Base-by-base conservation (phyloP, 2,888 invertebrate genomes). In the Synanthedon tipuliformis region DNA sequence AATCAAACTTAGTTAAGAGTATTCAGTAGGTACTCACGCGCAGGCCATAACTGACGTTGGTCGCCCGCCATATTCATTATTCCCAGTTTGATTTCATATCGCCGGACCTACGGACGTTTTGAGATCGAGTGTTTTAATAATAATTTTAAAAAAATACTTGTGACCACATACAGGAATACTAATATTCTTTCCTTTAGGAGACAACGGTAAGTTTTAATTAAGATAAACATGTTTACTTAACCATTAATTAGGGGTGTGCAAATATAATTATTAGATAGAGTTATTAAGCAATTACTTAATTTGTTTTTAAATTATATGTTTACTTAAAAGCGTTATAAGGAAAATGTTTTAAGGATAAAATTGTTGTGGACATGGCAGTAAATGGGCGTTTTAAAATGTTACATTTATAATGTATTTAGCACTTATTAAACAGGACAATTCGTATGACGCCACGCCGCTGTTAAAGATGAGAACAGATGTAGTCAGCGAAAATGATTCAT, bases 1-100 rank as follows among this genome's bases (percentile, higher is more conserved):
- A 89, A 90, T 90, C 89, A 90, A 89, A 84, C 76, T 80, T 85
- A 75, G 88, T 89, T 89, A 89, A 86, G 82, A 85, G 79, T 81
- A 90, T 90, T 90, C 88, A 71, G 78, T 71, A 23, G 23, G 23
- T 23, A 73, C 66, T 65, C 73, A 71, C 79, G 81, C 85, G 81
- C 81, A 66, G 74, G 79, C 76, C 81, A 63, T 70, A 81, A 66
- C 62, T 62, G 73, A 69, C 72, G 53, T 51, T 52, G 55, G 53
- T 54, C 53, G 56, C 53, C 65, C 61, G 75, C 75, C 78, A 77
- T 77, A 54, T 76, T 78, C 70, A 57, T 65, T 71, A 69, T 59
- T 41, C 45, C 57, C 67, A 82, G 78, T 80, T 75, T 66, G 59
- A 71, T 68, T 75, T 73, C 63, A 69, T 78, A 73, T 63, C 65